phyloP scores from a whole-genome alignment of 1,140 invertebrate species.

The Hyles vespertilio region DNA sequence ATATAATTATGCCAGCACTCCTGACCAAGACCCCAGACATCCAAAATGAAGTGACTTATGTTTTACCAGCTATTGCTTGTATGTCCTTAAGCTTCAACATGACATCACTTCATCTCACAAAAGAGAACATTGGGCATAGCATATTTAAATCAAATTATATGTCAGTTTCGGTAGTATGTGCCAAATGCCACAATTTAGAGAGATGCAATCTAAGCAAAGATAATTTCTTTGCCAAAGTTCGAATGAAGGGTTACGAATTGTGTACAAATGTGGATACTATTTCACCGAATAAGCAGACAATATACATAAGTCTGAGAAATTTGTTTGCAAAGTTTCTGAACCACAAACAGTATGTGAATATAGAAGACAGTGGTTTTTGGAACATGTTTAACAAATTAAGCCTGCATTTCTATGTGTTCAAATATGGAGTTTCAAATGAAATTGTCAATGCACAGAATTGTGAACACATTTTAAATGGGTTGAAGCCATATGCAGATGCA shows the following conservation, averaged over 20 bases:
- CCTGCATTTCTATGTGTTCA: constrained; percentile 61
- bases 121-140: constrained; percentile 26
- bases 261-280: constrained; percentile 20
- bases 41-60: constrained; percentile 37
- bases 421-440: constrained; percentile 40
- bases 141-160: constrained; percentile 39
- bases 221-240: constrained; percentile 19
- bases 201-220: constrained; percentile 14
- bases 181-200: constrained; percentile 40
- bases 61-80: constrained; percentile 45
- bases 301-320: constrained; percentile 33
- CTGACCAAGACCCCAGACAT: constrained; percentile 41
- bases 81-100: constrained; percentile 43
- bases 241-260: constrained; percentile 28
- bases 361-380: constrained; percentile 44
- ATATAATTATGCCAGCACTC: constrained; percentile 53
- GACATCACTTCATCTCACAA: constrained; percentile 26
- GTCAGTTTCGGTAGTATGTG: constrained; percentile 41
- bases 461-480: constrained; percentile 36
- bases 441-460: constrained; percentile 48
- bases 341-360: constrained; percentile 43
- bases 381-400: constrained; percentile 44
- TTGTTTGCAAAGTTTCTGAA: constrained; percentile 65
- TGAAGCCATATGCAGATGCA: constrained; percentile 41
- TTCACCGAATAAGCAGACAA: constrained; percentile 29